Conservation (phyloP, 2,797 vertebrate species). For the Siniperca undulata region DNA sequence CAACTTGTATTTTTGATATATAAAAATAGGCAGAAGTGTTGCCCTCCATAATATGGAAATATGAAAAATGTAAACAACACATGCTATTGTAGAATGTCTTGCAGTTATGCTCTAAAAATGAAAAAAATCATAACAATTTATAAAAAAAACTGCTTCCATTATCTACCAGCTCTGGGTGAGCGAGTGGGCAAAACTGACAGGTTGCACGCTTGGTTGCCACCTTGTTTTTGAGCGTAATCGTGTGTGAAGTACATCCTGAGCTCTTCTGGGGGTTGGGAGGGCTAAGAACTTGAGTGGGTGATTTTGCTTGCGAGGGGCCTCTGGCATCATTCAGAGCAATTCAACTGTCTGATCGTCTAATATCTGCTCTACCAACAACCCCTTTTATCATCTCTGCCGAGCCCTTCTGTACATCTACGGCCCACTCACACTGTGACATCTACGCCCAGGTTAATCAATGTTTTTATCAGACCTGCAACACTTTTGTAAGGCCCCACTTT, state of each 20-base stretch:
- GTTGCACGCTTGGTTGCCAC: constrained; percentile 72
- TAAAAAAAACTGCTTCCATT: constrained; percentile 22
- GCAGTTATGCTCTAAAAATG: constrained; percentile 21
- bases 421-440: constrained; percentile 21
- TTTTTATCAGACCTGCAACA: constrained; percentile 42
- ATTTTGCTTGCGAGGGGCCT: constrained; percentile 59
- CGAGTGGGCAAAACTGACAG: constrained; percentile 67
- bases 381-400: constrained; percentile 38
- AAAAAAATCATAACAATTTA: constrained; percentile 36
- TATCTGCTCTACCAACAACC: constrained; percentile 52
- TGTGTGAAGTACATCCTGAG: constrained; percentile 79
- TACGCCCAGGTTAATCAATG: constrained; percentile 26
- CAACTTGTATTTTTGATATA: constrained; percentile 20
- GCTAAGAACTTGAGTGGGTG: constrained; percentile 65
- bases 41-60: constrained; percentile 15
- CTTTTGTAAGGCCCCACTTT: constrained; percentile 10
- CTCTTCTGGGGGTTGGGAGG: constrained; percentile 61
- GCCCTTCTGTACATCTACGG: constrained; percentile 26
- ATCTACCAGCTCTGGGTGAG: constrained; percentile 54
- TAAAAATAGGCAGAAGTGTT: constrained; percentile 16
- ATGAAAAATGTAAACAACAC: constrained; percentile 27
- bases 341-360: constrained; percentile 60
- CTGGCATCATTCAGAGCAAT: constrained; percentile 59
- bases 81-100: constrained; percentile 11
- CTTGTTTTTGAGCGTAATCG: constrained; percentile 76